Evolutionary conservation across 2,113 vertebrate genomes (phyloP).

Genomic region (Corythaeola cristata): DNA sequence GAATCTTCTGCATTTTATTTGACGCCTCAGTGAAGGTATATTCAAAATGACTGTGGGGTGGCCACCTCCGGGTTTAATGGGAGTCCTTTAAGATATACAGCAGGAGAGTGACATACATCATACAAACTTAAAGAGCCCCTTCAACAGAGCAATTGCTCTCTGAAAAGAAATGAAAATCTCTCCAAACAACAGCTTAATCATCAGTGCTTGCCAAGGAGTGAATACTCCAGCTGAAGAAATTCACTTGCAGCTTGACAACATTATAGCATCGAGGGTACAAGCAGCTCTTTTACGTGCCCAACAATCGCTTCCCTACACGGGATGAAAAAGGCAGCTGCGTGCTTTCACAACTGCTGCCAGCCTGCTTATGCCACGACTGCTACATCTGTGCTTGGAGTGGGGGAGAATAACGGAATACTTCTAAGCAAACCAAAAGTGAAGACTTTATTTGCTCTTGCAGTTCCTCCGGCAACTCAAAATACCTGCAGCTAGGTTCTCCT

Average conservation of each 20-base stretch:
- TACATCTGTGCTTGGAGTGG: background rate
- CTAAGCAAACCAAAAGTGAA: background rate
- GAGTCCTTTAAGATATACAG: background rate
- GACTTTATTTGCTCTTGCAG: background rate
- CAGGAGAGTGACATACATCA: background rate
- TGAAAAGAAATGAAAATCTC: slow-evolving; percentile 9
- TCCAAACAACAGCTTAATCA: background rate
- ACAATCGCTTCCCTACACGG: background rate
- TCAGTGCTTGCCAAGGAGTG: background rate
- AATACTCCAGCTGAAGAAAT: slow-evolving; percentile 1
- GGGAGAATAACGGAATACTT: background rate
- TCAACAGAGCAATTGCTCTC: background rate
- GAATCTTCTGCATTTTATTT: background rate
- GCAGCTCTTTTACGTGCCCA: background rate
- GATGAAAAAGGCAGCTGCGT: background rate
- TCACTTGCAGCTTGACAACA: background rate
- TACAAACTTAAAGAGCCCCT: background rate
- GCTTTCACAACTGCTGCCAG: background rate
- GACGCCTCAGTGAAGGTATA: background rate
- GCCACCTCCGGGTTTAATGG: background rate
- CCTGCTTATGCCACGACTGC: background rate
- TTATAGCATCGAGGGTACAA: background rate
- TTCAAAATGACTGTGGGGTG: background rate
- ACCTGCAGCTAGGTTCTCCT: rapidly evolving
- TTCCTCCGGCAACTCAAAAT: background rate